Evolutionary conservation across 2,113 vertebrate genomes (phyloP).

Genomic region (Corythoichthys intestinalis): DNA sequence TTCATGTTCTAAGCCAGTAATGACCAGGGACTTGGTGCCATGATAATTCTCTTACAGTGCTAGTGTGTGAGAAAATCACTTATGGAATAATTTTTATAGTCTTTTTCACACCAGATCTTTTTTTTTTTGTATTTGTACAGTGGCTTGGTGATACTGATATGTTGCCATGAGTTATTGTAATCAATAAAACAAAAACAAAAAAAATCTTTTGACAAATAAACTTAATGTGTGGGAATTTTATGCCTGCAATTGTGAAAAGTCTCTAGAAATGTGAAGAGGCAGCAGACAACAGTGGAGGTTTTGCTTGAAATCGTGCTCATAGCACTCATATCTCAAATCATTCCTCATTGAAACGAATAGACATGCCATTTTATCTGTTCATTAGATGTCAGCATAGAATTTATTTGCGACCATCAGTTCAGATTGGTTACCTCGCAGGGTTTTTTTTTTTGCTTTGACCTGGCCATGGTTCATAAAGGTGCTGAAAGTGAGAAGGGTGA

Average conservation of each 20-base stretch:
- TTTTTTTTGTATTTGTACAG: constrained; percentile 85
- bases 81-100: constrained; percentile 85
- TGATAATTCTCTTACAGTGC: constrained; percentile 80
- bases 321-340: no score
- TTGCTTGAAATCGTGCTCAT: no score
- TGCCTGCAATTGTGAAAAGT: background rate
- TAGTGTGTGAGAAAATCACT: constrained; percentile 84
- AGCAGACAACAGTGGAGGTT: background rate
- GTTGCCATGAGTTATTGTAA: constrained; percentile 93
- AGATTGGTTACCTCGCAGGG: no score
- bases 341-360: no score
- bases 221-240: background rate
- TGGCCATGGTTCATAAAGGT: no score
- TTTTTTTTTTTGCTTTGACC: no score
- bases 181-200: constrained; percentile 81
- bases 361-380: no score
- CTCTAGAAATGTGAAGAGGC: background rate
- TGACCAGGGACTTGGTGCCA: constrained; percentile 81
- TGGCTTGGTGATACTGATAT: constrained; percentile 88
- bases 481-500: no score
- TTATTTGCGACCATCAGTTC: no score
- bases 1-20: constrained; percentile 76
- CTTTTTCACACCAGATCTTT: constrained; percentile 79
- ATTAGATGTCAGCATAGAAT: no score
- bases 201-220: constrained; percentile 85